phyloP scores from a whole-genome alignment of 2,888 invertebrate species.

The Agrilus biguttatus region DNA sequence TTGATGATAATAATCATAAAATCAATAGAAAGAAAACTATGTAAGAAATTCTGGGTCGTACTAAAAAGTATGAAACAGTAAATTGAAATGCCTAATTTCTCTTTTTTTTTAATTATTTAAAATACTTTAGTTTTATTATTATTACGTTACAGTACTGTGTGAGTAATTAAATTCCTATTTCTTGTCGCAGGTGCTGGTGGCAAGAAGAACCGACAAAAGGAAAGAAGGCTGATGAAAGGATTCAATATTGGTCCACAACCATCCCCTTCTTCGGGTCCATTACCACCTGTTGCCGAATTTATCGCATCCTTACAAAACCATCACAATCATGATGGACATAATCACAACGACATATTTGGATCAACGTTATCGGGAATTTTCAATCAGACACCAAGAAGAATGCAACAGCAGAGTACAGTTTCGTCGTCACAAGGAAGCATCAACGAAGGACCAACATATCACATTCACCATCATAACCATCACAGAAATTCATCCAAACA shows the following conservation, averaged over 20 bases:
- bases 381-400: slow-evolving; percentile 35
- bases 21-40: no score
- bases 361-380: slow-evolving; percentile 59
- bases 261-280: slow-evolving; percentile 38
- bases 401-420: slow-evolving; percentile 30
- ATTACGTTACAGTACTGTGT: no score
- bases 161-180: slow-evolving; percentile 3
- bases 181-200: slow-evolving; percentile 59
- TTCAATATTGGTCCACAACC: slow-evolving; percentile 77
- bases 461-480: slow-evolving; percentile 17
- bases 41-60: no score
- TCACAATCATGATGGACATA: slow-evolving; percentile 31
- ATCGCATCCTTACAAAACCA: slow-evolving; percentile 58
- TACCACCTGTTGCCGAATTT: slow-evolving; percentile 68
- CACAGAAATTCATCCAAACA: slow-evolving; percentile 16
- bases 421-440: slow-evolving; percentile 32
- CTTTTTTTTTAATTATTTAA: no score
- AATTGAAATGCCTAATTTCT: no score
- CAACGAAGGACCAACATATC: slow-evolving; percentile 22
- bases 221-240: slow-evolving; percentile 83
- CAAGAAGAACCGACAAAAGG: slow-evolving; percentile 87
- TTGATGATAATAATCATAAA: no score
- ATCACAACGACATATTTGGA: slow-evolving; percentile 44
- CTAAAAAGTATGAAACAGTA: no score
- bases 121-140: no score